Percentiles rank a stretch among this genome's conserved stretches.
Conservation (phyloP, 1,140 invertebrate species). For the Platyura marginata region DNA sequence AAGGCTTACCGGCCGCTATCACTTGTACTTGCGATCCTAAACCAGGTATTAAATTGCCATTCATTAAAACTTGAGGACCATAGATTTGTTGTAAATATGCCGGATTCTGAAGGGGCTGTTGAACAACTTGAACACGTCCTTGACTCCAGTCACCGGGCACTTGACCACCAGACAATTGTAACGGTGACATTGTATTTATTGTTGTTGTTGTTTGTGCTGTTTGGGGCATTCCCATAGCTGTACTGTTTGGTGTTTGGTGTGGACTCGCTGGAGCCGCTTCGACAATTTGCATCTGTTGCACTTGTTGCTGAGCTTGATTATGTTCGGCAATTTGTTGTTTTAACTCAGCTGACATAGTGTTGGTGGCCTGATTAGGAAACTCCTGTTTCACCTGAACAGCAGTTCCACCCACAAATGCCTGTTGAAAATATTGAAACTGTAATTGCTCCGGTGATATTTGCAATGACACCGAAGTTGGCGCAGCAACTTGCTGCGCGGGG, state of each 20-base stretch:
- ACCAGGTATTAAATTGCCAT: constrained; percentile 51
- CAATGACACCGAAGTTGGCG: constrained; percentile 17
- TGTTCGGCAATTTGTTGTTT: constrained; percentile 26
- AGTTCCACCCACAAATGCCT: constrained; percentile 20
- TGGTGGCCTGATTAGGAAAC: constrained; percentile 16
- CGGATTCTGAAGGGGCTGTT: constrained; percentile 58
- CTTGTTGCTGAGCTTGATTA: constrained; percentile 25
- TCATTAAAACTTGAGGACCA: constrained; percentile 59
- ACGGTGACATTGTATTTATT: constrained; percentile 27
- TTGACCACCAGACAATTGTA: constrained; percentile 25
- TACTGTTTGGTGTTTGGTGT: constrained; percentile 28
- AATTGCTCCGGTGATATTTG: constrained; percentile 22
- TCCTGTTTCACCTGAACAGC: constrained; percentile 31
- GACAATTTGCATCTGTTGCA: constrained; percentile 26
- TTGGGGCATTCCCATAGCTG: constrained; percentile 13
- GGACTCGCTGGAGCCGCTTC: constrained; percentile 23
- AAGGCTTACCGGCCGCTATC: constrained; percentile 60
- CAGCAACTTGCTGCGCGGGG: constrained; percentile 16
- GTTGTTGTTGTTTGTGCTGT: constrained; percentile 27
- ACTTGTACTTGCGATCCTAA: constrained; percentile 49
- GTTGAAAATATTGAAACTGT: constrained; percentile 19
- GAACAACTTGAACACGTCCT: constrained; percentile 56
- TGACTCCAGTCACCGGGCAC: constrained; percentile 37
- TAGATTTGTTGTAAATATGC: constrained; percentile 64
- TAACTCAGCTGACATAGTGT: constrained; percentile 10